phyloP scores from a whole-genome alignment of 2,113 vertebrate species.

The Burhinus bistriatus region DNA sequence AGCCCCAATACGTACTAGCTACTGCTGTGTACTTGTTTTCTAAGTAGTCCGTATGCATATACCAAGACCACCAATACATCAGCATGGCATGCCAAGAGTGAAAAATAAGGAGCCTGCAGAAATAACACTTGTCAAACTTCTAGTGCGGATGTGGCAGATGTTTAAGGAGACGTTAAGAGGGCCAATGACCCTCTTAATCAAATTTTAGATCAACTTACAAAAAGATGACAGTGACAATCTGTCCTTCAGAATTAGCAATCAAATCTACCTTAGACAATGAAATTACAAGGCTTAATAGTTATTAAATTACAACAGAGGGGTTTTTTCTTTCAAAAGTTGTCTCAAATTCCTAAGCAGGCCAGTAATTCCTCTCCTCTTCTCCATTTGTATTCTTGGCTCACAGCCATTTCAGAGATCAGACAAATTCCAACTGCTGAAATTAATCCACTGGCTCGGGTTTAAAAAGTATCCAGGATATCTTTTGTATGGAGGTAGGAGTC shows the following conservation, averaged over 20 bases:
- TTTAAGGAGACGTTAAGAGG: neutral
- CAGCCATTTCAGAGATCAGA: neutral
- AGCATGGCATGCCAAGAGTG: neutral
- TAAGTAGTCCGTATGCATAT: neutral
- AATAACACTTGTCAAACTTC: neutral
- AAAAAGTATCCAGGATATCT: neutral
- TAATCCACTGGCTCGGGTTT: neutral
- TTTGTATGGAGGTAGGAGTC: neutral
- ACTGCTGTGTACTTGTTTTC: neutral
- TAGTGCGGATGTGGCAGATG: neutral
- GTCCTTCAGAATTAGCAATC: neutral
- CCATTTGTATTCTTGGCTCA: neutral
- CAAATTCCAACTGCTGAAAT: constrained; percentile 39
- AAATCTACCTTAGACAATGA: neutral
- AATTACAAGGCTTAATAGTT: neutral
- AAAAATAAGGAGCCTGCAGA: neutral
- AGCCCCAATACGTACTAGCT: neutral
- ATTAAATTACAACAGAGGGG: neutral
- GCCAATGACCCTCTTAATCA: neutral
- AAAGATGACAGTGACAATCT: neutral
- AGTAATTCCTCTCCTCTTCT: neutral
- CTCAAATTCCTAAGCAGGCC: constrained; percentile 1
- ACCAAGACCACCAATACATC: neutral
- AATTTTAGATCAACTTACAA: neutral
- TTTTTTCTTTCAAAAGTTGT: neutral